Percentiles rank a stretch among this genome's conserved stretches.
Evolutionary conservation across 2,888 invertebrate species (phyloP).

Genomic region (Tachina grossa): DNA sequence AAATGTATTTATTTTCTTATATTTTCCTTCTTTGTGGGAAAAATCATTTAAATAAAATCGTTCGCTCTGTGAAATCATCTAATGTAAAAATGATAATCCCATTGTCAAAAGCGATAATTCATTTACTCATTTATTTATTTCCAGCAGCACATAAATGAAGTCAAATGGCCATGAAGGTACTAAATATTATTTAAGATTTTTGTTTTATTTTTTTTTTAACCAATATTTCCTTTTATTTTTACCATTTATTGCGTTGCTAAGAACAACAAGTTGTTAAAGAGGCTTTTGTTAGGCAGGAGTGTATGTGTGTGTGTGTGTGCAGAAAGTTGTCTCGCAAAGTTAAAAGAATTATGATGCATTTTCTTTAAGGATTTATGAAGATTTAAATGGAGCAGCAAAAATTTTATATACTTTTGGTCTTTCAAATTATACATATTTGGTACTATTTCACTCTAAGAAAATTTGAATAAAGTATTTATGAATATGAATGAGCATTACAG

Average conservation of each 20-base stretch:
- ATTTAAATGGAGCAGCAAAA: conserved; percentile 68
- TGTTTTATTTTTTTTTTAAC: not conserved
- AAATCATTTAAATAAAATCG: conserved; percentile 63
- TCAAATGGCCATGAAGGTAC: conserved; percentile 69
- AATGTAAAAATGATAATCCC: conserved; percentile 83
- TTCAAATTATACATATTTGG: not conserved
- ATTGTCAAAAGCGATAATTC: conserved; percentile 82
- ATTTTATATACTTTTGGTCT: conserved; percentile 24
- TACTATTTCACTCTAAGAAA: not conserved
- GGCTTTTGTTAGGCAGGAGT: not conserved
- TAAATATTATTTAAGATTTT: conserved; percentile 40
- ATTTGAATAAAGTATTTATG: conserved; percentile 66
- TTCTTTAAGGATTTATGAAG: conserved; percentile 76
- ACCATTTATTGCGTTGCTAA: not conserved
- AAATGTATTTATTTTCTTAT: not conserved
- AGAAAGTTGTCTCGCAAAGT: conserved; percentile 10
- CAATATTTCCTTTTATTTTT: conserved; percentile 16
- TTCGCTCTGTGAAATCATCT: conserved; percentile 56
- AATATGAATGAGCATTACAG: conserved; percentile 72
- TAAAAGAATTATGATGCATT: conserved; percentile 69
- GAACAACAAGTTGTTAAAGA: conserved; percentile 34
- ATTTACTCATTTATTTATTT: conserved; percentile 70
- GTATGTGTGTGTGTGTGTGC: too few species aligned
- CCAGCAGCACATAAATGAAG: conserved; percentile 37
- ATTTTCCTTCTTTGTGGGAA: not conserved